phyloP scores from a whole-genome alignment of 2,888 invertebrate species.

The Troides aeacus region DNA sequence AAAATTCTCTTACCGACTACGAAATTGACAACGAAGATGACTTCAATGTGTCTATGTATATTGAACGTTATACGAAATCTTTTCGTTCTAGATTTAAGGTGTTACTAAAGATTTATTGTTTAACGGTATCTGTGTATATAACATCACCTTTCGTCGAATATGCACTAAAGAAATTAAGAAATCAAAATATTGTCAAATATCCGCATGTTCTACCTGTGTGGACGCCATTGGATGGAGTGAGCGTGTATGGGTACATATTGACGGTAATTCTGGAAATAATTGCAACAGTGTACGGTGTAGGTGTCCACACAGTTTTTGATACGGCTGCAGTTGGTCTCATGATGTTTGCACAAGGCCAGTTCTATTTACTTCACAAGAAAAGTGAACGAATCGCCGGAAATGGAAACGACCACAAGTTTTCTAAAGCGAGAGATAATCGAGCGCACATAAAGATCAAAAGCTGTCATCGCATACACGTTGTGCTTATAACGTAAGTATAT shows the following conservation, averaged over 20 bases:
- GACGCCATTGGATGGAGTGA: constrained; percentile 48
- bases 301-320: constrained; percentile 58
- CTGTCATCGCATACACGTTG: constrained; percentile 50
- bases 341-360: constrained; percentile 64
- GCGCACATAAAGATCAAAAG: constrained; percentile 54
- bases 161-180: constrained; percentile 37
- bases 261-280: constrained; percentile 48
- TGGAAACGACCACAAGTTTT: constrained; percentile 40
- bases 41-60: constrained; percentile 34
- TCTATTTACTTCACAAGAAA: constrained; percentile 46
- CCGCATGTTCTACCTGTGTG: constrained; percentile 63
- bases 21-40: constrained; percentile 42
- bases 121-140: constrained; percentile 50
- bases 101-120: constrained; percentile 49
- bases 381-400: constrained; percentile 54
- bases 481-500: constrained; percentile 51
- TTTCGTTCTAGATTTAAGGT: constrained; percentile 42
- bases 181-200: constrained; percentile 33
- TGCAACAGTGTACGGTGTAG: constrained; percentile 53
- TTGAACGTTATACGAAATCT: constrained; percentile 46
- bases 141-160: constrained; percentile 59
- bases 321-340: constrained; percentile 54
- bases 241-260: constrained; percentile 44
- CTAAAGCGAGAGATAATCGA: constrained; percentile 45
- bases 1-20: constrained; percentile 34